Evolutionary conservation across 2,113 vertebrate genomes (phyloP).

Genomic region (Corythaeola cristata): DNA sequence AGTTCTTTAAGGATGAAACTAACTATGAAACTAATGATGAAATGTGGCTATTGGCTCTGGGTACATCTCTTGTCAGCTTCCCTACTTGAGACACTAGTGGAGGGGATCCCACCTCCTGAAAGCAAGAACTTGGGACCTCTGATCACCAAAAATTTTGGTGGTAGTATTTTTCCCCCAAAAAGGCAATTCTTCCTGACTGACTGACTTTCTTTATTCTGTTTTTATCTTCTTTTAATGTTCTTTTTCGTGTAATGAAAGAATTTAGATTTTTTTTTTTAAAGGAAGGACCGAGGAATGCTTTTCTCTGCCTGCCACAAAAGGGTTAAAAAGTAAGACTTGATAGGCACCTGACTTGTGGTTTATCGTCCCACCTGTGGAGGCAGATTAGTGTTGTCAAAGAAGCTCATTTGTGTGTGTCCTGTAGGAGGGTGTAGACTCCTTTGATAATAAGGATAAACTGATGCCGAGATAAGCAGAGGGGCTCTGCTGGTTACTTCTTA

Average conservation of each 20-base stretch:
- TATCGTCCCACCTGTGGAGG: conserved; percentile 69
- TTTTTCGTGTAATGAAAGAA: background rate
- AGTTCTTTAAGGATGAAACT: background rate
- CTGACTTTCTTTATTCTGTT: background rate
- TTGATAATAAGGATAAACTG: conserved; percentile 86
- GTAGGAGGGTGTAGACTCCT: conserved; percentile 64
- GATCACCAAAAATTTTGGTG: background rate
- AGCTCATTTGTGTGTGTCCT: conserved; percentile 61
- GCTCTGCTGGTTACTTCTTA: conserved; percentile 78
- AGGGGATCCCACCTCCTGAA: background rate
- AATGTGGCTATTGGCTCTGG: background rate
- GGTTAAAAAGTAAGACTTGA: conserved; percentile 62
- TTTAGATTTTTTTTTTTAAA: background rate
- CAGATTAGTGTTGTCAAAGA: conserved; percentile 76
- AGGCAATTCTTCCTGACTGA: background rate
- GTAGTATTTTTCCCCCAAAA: background rate
- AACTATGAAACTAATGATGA: background rate
- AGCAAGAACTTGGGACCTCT: background rate
- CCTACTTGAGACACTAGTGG: background rate
- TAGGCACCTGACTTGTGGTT: conserved; percentile 51
- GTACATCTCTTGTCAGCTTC: background rate
- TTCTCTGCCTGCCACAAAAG: background rate
- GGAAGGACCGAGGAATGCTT: background rate
- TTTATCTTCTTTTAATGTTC: background rate
- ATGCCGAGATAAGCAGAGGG: conserved; percentile 77